These are phyloP conservation scores for Littorina saxatilis DNA, from an alignment of 1,140 invertebrate species.

Conservation along the genomic window DNA sequence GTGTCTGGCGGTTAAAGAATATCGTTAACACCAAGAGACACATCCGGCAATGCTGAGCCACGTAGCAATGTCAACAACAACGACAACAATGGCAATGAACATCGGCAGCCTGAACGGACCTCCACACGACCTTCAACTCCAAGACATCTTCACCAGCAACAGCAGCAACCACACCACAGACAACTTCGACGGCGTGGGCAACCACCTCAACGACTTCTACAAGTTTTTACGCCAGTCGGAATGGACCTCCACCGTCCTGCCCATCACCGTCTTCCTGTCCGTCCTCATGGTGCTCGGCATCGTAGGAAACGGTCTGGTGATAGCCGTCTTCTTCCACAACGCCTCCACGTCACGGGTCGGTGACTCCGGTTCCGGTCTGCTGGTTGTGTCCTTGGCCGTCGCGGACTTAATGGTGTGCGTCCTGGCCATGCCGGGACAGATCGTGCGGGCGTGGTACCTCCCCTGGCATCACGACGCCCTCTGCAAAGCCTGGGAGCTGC, in stretches of 20 bases:
- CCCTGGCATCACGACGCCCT: constrained; percentile 53
- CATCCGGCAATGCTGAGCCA: no score
- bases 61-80: no score
- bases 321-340: constrained; percentile 52
- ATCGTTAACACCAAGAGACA: no score
- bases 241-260: constrained; percentile 28
- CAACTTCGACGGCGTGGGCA: not conserved
- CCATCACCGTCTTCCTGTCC: constrained; percentile 49
- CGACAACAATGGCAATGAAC: no score
- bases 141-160: no score
- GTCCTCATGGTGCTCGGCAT: constrained; percentile 54
- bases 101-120: no score
- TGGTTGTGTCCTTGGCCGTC: constrained; percentile 57
- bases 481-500: constrained; percentile 57
- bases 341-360: constrained; percentile 39
- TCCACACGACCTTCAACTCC: no score
- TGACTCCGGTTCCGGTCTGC: constrained; percentile 24
- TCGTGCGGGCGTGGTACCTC: constrained; percentile 57
- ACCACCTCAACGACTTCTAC: constrained; percentile 19
- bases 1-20: no score
- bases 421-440: constrained; percentile 57
- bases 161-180: not conserved
- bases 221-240: constrained; percentile 17
- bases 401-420: constrained; percentile 60
- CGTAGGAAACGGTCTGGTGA: constrained; percentile 57